Conservation (phyloP, 2,797 vertebrate species). For the Dipus sagitta region DNA sequence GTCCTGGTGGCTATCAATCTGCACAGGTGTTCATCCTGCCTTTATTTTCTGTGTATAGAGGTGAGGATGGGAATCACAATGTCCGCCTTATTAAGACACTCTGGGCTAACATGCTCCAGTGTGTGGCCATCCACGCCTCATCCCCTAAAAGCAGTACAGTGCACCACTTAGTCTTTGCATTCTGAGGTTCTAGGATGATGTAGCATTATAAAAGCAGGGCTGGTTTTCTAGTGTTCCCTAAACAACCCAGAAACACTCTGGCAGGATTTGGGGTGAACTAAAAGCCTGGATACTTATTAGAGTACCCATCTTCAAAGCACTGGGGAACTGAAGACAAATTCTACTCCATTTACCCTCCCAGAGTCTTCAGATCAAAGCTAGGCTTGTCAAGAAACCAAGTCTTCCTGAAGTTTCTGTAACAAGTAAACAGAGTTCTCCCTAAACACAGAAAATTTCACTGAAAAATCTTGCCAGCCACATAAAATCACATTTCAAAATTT, state of each 20-base stretch:
- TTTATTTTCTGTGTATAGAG: not conserved
- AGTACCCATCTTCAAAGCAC: not conserved
- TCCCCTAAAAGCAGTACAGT: not conserved
- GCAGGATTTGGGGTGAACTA: not conserved
- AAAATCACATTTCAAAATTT: slow-evolving; percentile 49
- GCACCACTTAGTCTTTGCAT: not conserved
- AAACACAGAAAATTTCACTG: slow-evolving; percentile 15
- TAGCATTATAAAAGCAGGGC: not conserved
- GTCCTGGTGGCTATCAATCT: not conserved
- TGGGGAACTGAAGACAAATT: not conserved
- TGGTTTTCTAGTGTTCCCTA: not conserved
- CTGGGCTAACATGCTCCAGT: not conserved
- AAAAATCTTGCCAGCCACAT: not conserved
- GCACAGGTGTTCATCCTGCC: rapidly evolving
- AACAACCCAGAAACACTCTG: not conserved
- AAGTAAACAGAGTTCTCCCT: not conserved
- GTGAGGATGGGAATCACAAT: rapidly evolving
- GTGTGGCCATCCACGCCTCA: not conserved
- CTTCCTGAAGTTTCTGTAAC: slow-evolving; percentile 27
- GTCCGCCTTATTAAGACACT: not conserved
- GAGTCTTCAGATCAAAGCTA: not conserved
- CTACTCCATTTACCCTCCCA: not conserved
- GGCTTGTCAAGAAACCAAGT: not conserved
- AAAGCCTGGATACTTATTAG: not conserved
- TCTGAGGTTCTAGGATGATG: not conserved